phyloP scores from a whole-genome alignment of 2,888 invertebrate species.

The Megamerina dolium region DNA sequence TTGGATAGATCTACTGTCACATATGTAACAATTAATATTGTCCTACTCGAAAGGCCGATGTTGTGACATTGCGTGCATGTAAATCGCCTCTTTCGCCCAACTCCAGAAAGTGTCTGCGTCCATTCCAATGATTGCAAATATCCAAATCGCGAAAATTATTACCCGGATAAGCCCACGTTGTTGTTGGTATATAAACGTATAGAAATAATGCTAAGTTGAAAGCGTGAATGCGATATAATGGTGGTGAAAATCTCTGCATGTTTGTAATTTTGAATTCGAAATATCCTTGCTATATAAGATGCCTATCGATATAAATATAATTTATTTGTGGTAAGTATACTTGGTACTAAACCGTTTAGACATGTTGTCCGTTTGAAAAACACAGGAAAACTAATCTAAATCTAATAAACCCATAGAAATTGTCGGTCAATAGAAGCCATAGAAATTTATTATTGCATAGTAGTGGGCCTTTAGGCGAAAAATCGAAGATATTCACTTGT shows the following conservation, averaged over 20 bases:
- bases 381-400: conserved; percentile 34
- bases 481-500: no score
- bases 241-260: no score
- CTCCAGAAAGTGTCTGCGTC: conserved; percentile 47
- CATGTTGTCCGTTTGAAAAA: conserved; percentile 30
- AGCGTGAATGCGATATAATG: conserved; percentile 3
- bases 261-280: conserved; percentile 4
- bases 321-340: no score
- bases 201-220: background rate
- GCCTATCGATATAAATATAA: no score
- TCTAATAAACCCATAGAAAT: conserved; percentile 32
- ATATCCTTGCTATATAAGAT: conserved; percentile 17
- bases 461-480: background rate
- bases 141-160: conserved; percentile 44
- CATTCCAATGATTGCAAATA: conserved; percentile 49
- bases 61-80: conserved; percentile 45
- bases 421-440: conserved; percentile 15
- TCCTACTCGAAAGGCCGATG: conserved; percentile 44
- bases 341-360: no score
- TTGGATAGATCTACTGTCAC: no score
- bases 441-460: conserved; percentile 22
- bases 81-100: conserved; percentile 48
- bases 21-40: background rate
- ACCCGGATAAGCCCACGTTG: conserved; percentile 31
- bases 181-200: conserved; percentile 5